Conservation (phyloP, 2,888 invertebrate species). For the Polietes domitor region DNA sequence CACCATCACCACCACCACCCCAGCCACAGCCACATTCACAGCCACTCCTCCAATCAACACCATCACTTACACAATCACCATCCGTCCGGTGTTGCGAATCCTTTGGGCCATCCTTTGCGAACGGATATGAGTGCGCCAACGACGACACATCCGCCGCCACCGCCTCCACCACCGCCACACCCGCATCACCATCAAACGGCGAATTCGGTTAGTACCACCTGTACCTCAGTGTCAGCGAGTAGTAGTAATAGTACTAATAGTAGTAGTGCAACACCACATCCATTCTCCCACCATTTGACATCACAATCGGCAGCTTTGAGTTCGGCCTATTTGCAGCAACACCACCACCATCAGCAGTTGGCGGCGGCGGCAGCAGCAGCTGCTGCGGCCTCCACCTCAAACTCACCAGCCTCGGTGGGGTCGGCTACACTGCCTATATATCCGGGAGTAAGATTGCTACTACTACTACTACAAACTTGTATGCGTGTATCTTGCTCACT, state of each 20-base stretch:
- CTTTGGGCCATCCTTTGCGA: slow-evolving; percentile 61
- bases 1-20: slow-evolving; percentile 60
- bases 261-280: slow-evolving; percentile 41
- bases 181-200: slow-evolving; percentile 59
- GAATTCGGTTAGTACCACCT: slow-evolving; percentile 62
- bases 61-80: slow-evolving; percentile 61
- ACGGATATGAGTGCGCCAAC: slow-evolving; percentile 62
- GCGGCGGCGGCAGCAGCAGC: slow-evolving; percentile 68
- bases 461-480: slow-evolving; percentile 28
- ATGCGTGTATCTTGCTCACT: slow-evolving; percentile 37
- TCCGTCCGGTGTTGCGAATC: slow-evolving; percentile 41
- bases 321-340: slow-evolving; percentile 72
- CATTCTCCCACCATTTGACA: slow-evolving; percentile 40
- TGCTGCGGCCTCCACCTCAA: slow-evolving; percentile 56
- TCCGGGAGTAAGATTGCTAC: slow-evolving; percentile 79
- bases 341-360: slow-evolving; percentile 63
- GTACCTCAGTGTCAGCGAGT: slow-evolving; percentile 49
- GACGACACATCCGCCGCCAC: slow-evolving; percentile 36
- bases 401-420: slow-evolving; percentile 63
- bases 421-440: slow-evolving; percentile 73
- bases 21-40: slow-evolving; percentile 50
- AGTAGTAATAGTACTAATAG: slow-evolving; percentile 69
- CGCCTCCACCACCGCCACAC: slow-evolving; percentile 55
- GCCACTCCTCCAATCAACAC: slow-evolving; percentile 49
- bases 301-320: slow-evolving; percentile 71